phyloP scores from a whole-genome alignment of 30 jellyfish, hydroid and myxozoan species.

The Chrysaora quinquecirrha region DNA sequence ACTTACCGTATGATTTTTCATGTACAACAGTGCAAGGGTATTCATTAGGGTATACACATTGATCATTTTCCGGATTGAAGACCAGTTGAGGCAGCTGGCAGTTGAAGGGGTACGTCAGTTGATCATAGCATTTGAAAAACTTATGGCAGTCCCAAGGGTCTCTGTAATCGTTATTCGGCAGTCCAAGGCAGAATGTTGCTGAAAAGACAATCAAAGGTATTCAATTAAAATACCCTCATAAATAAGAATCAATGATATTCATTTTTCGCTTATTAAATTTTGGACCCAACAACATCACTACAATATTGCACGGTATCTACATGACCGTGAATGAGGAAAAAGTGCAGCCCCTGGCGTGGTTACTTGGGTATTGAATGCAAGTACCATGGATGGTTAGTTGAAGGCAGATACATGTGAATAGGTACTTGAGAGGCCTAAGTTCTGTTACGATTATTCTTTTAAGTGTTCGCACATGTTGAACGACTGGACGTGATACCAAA shows the following conservation, averaged over 20 bases:
- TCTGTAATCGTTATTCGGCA: conserved; percentile 65
- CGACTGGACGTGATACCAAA: too few relatives aligned
- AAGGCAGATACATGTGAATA: too few relatives aligned
- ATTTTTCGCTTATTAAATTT: background rate
- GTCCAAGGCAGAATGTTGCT: conserved; percentile 70
- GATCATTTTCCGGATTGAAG: conserved; percentile 78
- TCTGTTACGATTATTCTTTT: too few relatives aligned
- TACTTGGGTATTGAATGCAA: too few relatives aligned
- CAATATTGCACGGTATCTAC: background rate
- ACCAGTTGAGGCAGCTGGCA: conserved; percentile 70
- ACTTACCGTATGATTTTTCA: conserved; percentile 15
- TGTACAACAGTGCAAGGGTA: conserved; percentile 59
- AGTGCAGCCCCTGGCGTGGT: too few relatives aligned
- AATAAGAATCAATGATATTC: too few relatives aligned
- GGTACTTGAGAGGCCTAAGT: too few relatives aligned
- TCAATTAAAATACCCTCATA: background rate
- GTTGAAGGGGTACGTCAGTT: conserved; percentile 49
- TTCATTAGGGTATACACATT: conserved; percentile 56
- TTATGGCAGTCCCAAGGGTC: conserved; percentile 93
- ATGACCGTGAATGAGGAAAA: background rate
- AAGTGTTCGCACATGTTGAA: too few relatives aligned
- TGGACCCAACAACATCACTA: background rate
- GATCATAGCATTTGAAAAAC: conserved; percentile 68
- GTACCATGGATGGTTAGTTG: too few relatives aligned
- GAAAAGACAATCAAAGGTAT: background rate